These are phyloP conservation scores for Sminthurinus signatus DNA, from an alignment of 1,140 invertebrate species.

Conservation along the genomic window DNA sequence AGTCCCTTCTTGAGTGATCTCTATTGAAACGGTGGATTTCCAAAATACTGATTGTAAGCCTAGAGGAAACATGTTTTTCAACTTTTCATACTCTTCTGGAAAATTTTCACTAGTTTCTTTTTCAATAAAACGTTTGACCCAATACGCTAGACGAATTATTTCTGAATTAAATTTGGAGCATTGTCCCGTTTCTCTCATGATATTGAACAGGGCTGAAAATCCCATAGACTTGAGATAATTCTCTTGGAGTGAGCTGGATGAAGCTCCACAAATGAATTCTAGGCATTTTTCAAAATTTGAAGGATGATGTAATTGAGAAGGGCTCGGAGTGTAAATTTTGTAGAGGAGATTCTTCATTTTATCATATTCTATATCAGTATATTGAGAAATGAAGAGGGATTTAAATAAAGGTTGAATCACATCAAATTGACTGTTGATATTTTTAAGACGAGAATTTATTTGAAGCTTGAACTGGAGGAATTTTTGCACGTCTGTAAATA, in stretches of 20 bases:
- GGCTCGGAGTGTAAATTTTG: not conserved
- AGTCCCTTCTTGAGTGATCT: not conserved
- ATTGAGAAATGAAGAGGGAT: not conserved
- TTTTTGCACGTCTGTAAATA: too few relatives aligned
- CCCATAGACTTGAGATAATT: not conserved
- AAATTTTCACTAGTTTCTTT: not conserved
- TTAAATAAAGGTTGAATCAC: not conserved
- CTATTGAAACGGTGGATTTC: not conserved
- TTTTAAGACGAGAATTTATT: not conserved
- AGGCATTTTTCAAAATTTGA: slow-evolving; percentile 3
- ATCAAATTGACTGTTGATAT: not conserved
- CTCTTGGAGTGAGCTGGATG: not conserved
- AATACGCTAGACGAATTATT: not conserved
- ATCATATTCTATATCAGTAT: not conserved
- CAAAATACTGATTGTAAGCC: not conserved
- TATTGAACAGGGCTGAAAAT: not conserved
- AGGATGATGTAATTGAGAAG: not conserved
- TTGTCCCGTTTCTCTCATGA: not conserved
- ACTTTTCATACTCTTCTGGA: not conserved
- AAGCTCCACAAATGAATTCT: not conserved
- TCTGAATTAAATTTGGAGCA: not conserved
- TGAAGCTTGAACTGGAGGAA: too few relatives aligned
- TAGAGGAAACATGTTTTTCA: not conserved
- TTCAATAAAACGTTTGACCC: not conserved
- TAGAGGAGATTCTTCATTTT: not conserved